Evolutionary conservation across 2,888 invertebrate genomes (phyloP), one percentile per base, ranked within the genome.

Genomic region (Torymus aiolomorphi): DNA sequence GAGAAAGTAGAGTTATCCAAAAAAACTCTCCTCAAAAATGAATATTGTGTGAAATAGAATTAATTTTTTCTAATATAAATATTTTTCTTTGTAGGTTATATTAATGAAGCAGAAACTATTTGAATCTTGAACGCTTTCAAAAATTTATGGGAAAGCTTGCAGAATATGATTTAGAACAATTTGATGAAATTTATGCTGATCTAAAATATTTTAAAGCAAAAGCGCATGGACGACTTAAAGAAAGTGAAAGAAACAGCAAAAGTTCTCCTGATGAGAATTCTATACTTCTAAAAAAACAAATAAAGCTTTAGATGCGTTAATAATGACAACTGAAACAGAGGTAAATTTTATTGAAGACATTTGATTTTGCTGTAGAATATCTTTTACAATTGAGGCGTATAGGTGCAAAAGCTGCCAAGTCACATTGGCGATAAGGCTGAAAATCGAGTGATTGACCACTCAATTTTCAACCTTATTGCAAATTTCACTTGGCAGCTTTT

Each of bases 71-170:
- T 2, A 24, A 71, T 18, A 1, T 24, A 61, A 75, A 42, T 24
- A 56, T 62, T 72, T 77, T 63, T 80, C 81, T 77, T 89, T 88
- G 70, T 83, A 97, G 97, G 98, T 2, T 98, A 98, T 88, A 95
- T 99, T 82, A 98, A 99, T 91, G 97, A 98, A 90, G 92, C 93
- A 4, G 99, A 99, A 3, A 93, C 92, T 65, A n/a, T n/a, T 90
- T 99, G 74, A 96, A 97, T 89, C 91, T 99, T 82, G 91, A 90
- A 59, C 92, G 98, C 77, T 97, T 99, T 91, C 96, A 98, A 89
- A 93, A 93, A 84, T 98, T 96, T 88, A 94, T 97, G 93, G 92
- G 93, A 82, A 94, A 94, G 74, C 90, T 97, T 42, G 93, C 95
- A 63, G 92, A 93, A 80, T 92, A 95, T 82, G 97, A 97, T 87